Percentiles rank a stretch among this genome's conserved stretches.
phyloP scores from a whole-genome alignment of 2,113 vertebrate species.

The Lasiurus cinereus region DNA sequence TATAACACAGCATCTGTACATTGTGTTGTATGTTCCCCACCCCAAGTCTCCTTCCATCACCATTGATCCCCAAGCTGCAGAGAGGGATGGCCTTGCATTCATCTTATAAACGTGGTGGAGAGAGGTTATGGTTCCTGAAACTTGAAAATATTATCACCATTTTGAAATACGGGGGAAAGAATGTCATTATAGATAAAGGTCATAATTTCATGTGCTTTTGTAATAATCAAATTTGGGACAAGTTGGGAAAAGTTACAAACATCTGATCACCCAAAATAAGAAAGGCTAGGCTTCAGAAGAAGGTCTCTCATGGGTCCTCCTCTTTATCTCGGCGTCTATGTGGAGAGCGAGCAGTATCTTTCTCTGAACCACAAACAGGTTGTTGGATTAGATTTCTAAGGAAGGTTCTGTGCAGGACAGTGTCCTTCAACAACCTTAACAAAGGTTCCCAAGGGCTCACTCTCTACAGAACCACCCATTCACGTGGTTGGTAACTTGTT shows the following conservation, averaged over 20 bases:
- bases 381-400: neutral
- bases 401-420: neutral
- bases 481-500: no score
- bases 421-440: neutral
- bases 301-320: neutral
- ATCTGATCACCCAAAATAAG: neutral
- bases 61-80: neutral
- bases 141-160: neutral
- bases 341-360: fast-evolving
- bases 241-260: neutral
- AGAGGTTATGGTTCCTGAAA: conserved; percentile 23
- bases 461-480: no score
- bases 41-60: neutral
- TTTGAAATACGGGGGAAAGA: conserved; percentile 20
- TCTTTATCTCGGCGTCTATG: no score
- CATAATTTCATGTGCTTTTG: neutral
- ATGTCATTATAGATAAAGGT: neutral
- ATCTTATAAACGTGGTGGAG: neutral
- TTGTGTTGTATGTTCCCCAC: neutral
- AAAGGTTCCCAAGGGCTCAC: no score
- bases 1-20: neutral
- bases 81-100: neutral
- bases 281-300: neutral
- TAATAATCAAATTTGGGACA: neutral
- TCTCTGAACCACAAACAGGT: neutral